Base-by-base conservation (phyloP, 2,888 invertebrate species). In the Auanema sp. region DNA sequence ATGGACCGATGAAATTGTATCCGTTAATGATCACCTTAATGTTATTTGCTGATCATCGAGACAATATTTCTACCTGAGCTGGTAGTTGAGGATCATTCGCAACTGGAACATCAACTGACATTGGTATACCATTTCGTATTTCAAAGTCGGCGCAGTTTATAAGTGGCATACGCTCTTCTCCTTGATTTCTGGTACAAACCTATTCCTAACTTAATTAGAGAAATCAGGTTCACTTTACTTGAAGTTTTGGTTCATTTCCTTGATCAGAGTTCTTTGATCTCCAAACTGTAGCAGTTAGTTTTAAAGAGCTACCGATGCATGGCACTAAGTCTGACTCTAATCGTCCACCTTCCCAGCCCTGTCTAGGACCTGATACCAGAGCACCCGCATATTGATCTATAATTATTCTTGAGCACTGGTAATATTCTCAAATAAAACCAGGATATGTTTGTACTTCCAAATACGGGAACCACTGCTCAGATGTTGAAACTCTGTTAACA, bases 261-360 rank as follows among this genome's bases (percentile, higher is more conserved):
- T 57, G 41, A 16, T 64, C 60, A 33, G 71, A 71, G 5, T 70
- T 59, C 50, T 62, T 66, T 25, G 67, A 70, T 51, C 65, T 70
- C 77, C 77, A 77, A 11, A 63, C 76, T 5, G 77, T 76, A 10
- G 72, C 75, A 1, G 75, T 75, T 11, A 77, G 58, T 21, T 67
- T 60, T 0, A 76, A 47, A 4, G 68, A 69, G 41, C 54, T 54
- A 10, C 67, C 66, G 40, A 78, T 41, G 52, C 78, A 78, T 4
- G 73, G 73, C 11, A 78, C 64, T 1, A 69, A 60, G 33, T 78
- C 78, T 2, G 75, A 73, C 3, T 75, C 66, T 8, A 78, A 68
- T 24, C 75, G 72, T 6, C 76, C 78, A 41, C 71, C 71, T 43
- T 78, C 78, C 78, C 78, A 78, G 0, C 75, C 76, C 16, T 72